Conservation (phyloP, 2,888 invertebrate species). For the Trachelus stipa region DNA sequence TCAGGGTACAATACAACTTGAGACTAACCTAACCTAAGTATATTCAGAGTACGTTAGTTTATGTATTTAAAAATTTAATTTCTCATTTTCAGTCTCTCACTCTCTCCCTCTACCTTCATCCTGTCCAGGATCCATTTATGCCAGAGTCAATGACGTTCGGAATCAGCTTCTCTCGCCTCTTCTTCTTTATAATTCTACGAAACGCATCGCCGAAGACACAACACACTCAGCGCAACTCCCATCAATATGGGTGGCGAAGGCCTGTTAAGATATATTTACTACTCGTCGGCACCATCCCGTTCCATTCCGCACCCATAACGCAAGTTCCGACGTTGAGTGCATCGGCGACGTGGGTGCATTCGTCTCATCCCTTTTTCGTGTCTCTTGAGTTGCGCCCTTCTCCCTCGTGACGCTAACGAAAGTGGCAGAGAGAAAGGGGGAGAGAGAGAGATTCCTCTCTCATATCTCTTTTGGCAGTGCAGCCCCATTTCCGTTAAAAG, state of each 20-base stretch:
- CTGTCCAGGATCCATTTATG: neutral
- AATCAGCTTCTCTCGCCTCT: neutral
- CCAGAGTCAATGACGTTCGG: neutral
- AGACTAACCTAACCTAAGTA: no score
- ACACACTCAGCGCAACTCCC: constrained; percentile 65
- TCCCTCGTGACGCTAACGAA: neutral
- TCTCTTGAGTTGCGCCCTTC: neutral
- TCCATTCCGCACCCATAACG: constrained; percentile 47
- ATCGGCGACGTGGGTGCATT: constrained; percentile 57
- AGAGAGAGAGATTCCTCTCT: neutral
- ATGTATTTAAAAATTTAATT: no score
- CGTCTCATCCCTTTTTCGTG: constrained; percentile 36
- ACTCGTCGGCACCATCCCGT: constrained; percentile 24
- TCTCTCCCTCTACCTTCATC: neutral
- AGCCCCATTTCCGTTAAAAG: neutral
- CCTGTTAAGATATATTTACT: constrained; percentile 64
- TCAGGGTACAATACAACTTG: no score
- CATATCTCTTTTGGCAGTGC: neutral
- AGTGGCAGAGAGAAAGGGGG: no score
- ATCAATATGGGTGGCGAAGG: constrained; percentile 60
- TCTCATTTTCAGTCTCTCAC: no score
- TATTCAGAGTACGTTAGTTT: no score
- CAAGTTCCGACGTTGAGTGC: constrained; percentile 50
- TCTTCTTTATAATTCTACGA: neutral
- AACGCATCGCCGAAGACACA: constrained; percentile 51